phyloP scores from a whole-genome alignment of 53 echinoderm and acorn worm genomes.

The Astropecten irregularis region DNA sequence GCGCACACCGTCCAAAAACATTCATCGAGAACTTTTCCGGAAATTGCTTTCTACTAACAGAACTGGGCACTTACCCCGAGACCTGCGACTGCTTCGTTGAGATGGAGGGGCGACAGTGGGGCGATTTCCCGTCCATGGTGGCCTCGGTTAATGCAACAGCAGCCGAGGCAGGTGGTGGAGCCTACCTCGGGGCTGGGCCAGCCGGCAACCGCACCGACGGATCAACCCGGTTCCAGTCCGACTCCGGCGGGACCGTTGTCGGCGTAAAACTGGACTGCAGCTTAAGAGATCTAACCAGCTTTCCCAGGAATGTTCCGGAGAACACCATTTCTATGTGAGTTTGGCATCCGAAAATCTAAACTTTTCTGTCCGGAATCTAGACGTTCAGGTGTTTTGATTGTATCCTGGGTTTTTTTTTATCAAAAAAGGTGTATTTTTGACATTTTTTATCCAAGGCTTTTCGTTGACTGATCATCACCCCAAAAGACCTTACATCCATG shows the following conservation, averaged over 20 bases:
- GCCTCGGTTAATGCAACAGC: background rate
- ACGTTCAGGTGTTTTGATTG: too few relatives aligned
- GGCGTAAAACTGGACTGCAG: slow-evolving; percentile 66
- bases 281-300: background rate
- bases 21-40: too few relatives aligned
- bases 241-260: background rate
- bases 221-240: background rate
- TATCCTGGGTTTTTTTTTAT: too few relatives aligned
- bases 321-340: slow-evolving; percentile 73
- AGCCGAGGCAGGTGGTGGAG: too few relatives aligned
- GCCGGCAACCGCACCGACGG: background rate
- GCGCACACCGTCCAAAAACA: too few relatives aligned
- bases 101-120: slow-evolving; percentile 14
- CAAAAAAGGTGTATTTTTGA: too few relatives aligned
- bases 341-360: background rate
- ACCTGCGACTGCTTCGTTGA: slow-evolving; percentile 62
- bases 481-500: too few relatives aligned
- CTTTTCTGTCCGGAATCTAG: too few relatives aligned
- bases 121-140: background rate
- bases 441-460: too few relatives aligned
- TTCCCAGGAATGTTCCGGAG: slow-evolving; percentile 62
- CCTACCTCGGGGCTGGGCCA: too few relatives aligned
- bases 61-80: slow-evolving; percentile 59
- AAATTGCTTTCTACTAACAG: too few relatives aligned
- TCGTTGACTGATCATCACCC: too few relatives aligned